phyloP scores from a whole-genome alignment of 1,140 invertebrate genomes.

The Aphelinus atriplicis region DNA sequence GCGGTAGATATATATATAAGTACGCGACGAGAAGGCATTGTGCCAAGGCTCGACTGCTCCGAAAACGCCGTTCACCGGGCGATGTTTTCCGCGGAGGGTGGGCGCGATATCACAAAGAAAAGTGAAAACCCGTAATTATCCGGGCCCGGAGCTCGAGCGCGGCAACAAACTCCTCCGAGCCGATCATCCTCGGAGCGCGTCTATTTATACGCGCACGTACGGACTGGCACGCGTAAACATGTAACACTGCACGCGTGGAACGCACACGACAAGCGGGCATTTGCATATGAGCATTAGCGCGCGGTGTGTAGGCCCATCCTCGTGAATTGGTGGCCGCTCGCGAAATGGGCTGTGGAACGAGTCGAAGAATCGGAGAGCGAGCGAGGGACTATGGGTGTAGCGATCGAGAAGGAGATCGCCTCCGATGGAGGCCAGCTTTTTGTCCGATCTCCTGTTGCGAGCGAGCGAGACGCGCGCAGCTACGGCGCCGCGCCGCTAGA shows the following conservation, averaged over 20 bases:
- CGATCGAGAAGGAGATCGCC: slow-evolving; percentile 4
- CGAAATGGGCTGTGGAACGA: slow-evolving; percentile 8
- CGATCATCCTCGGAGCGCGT: too few relatives aligned
- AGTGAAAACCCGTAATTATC: slow-evolving; percentile 24
- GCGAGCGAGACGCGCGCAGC: slow-evolving; percentile 13
- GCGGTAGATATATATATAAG: too few relatives aligned
- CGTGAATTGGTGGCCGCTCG: background rate
- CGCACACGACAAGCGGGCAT: too few relatives aligned
- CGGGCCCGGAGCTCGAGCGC: background rate
- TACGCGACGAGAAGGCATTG: too few relatives aligned
- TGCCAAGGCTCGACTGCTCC: too few relatives aligned
- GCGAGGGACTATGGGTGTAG: background rate
- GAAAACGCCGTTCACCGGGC: background rate
- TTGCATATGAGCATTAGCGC: too few relatives aligned
- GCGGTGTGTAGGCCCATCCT: too few relatives aligned
- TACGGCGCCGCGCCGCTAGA: background rate
- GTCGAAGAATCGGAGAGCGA: background rate
- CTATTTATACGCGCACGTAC: background rate
- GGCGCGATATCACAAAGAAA: background rate
- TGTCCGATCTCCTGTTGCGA: slow-evolving; percentile 11
- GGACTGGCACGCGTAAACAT: background rate
- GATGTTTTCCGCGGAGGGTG: background rate
- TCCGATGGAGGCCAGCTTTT: slow-evolving; percentile 15
- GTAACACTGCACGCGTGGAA: background rate
- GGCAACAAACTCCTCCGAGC: background rate